Evolutionary conservation across 2,888 invertebrate species (phyloP).

Genomic region (Athetis lepigone): DNA sequence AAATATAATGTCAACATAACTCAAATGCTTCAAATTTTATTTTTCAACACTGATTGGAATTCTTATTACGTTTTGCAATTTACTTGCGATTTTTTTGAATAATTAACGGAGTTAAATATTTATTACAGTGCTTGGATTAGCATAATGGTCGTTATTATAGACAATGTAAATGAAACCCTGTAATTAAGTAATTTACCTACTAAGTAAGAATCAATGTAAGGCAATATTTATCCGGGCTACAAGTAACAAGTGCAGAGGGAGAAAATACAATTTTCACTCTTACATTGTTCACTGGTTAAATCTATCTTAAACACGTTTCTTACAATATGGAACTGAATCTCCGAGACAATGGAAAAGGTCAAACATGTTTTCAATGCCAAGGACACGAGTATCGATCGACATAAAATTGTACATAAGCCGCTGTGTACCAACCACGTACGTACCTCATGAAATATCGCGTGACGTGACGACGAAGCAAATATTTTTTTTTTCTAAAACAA

Average conservation of each 20-base stretch:
- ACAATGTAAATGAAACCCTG: too few relatives aligned
- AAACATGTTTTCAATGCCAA: conserved; percentile 56
- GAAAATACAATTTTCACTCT: neutral
- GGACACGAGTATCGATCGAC: conserved; percentile 51
- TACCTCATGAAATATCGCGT: conserved; percentile 46
- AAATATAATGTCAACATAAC: too few relatives aligned
- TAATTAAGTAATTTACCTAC: too few relatives aligned
- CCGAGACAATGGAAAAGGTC: conserved; percentile 50
- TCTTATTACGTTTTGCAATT: neutral
- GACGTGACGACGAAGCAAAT: conserved; percentile 32
- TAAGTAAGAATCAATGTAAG: neutral
- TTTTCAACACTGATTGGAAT: neutral
- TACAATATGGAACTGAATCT: conserved; percentile 28
- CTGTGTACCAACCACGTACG: conserved; percentile 6
- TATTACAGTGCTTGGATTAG: too few relatives aligned
- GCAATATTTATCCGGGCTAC: too few relatives aligned
- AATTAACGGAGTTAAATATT: neutral
- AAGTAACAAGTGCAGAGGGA: too few relatives aligned
- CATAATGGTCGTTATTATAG: too few relatives aligned
- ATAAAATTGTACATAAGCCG: conserved; percentile 43
- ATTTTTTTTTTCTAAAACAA: conserved; percentile 27
- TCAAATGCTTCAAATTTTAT: too few relatives aligned
- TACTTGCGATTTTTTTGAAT: neutral
- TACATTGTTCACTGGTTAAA: neutral
- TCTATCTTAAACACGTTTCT: conserved; percentile 17